Evolutionary conservation across 1,140 invertebrate species (phyloP).

Genomic region (Hycleus phaleratus): DNA sequence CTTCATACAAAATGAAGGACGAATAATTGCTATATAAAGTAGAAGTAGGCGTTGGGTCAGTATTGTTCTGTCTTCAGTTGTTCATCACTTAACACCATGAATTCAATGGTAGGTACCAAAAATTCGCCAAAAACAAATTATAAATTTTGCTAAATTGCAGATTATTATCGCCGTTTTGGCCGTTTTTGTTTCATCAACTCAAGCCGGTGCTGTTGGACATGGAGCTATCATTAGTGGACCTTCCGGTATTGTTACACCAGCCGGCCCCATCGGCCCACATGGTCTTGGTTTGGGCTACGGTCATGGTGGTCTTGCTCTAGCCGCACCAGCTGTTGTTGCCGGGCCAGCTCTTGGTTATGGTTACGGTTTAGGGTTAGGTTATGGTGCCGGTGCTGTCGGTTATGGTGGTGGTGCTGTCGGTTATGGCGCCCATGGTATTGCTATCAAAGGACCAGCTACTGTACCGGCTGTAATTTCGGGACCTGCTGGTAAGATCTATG

Average conservation of each 20-base stretch:
- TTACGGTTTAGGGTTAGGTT: background rate
- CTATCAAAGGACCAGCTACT: constrained; percentile 27
- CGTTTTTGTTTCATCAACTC: constrained; percentile 4
- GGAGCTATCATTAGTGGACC: constrained; percentile 19
- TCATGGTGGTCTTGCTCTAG: background rate
- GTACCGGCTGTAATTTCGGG: constrained; percentile 28
- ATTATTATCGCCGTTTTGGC: constrained; percentile 19
- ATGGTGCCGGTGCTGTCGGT: background rate
- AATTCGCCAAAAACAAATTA: background rate
- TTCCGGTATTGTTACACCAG: constrained; percentile 20
- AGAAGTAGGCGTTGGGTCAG: too few relatives aligned
- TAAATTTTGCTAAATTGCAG: constrained; percentile 1
- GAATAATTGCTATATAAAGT: background rate
- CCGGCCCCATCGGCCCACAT: constrained; percentile 23
- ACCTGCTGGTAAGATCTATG: constrained; percentile 31
- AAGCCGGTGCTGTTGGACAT: constrained; percentile 3
- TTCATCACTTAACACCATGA: too few relatives aligned
- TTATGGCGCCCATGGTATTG: constrained; percentile 19
- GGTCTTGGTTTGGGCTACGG: constrained; percentile 12
- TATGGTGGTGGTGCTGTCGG: background rate
- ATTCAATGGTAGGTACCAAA: too few relatives aligned
- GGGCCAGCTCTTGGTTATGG: constrained; percentile 1
- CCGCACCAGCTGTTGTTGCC: too few relatives aligned
- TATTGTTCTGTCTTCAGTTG: too few relatives aligned
- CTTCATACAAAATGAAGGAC: background rate